phyloP scores from a whole-genome alignment of 2,797 vertebrate genomes.

The Galagoides demidoff region DNA sequence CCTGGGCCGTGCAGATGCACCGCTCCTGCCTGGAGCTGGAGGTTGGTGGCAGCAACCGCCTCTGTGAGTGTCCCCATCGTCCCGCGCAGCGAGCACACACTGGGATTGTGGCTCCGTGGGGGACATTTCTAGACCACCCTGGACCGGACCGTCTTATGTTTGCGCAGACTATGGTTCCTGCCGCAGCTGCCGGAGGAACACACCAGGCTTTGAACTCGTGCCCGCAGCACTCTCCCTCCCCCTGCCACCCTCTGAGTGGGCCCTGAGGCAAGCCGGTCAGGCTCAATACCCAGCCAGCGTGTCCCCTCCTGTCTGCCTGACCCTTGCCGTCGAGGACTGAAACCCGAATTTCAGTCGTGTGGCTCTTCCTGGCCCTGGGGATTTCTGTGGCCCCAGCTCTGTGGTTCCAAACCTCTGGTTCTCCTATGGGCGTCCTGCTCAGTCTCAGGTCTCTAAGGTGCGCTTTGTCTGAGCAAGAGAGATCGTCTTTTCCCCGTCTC shows the following conservation, averaged over 20 bases:
- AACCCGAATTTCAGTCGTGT: not conserved
- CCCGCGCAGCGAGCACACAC: not conserved
- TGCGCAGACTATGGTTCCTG: not conserved
- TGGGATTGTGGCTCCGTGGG: not conserved
- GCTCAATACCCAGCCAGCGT: not conserved
- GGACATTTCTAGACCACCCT: not conserved
- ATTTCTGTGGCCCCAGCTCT: not conserved
- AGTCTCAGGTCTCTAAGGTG: not conserved
- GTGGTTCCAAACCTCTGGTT: not conserved
- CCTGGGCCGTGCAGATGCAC: not conserved
- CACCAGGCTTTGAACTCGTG: not conserved
- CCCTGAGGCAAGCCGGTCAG: not conserved
- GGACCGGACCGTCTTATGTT: not conserved
- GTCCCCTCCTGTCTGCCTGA: not conserved
- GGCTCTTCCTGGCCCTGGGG: not conserved
- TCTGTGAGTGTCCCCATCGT: not conserved
- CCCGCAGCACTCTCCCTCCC: not conserved
- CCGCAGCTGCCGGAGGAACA: not conserved
- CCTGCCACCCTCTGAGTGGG: not conserved
- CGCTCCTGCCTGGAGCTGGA: not conserved
- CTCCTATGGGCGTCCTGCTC: not conserved
- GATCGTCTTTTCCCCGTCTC: slow-evolving; percentile 22
- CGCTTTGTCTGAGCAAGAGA: slow-evolving; percentile 39
- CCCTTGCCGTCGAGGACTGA: not conserved
- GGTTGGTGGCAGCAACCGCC: not conserved